These are phyloP conservation scores for Anoura caudifer DNA, from an alignment of 2,113 vertebrate genomes.

Conservation along the genomic window DNA sequence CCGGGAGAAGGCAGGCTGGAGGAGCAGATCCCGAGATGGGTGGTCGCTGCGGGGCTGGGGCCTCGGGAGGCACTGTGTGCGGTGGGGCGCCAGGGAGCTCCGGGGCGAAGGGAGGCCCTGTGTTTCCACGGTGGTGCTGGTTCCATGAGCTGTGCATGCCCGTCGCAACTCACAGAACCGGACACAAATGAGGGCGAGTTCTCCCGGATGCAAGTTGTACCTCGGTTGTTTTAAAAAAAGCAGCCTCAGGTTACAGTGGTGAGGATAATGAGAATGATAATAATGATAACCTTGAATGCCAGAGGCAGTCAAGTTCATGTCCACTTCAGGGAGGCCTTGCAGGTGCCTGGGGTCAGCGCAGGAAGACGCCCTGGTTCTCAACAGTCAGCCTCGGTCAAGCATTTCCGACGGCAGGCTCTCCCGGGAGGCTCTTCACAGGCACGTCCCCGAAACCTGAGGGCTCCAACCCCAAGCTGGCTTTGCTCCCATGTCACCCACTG, in stretches of 20 bases:
- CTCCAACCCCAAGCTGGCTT: not conserved
- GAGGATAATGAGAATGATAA: not conserved
- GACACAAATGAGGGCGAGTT: not conserved
- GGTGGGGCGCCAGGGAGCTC: fast-evolving
- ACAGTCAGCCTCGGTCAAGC: not conserved
- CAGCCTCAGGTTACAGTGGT: not conserved
- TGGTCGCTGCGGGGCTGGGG: not conserved
- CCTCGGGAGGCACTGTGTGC: fast-evolving
- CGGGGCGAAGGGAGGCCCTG: not conserved
- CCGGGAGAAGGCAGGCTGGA: not conserved
- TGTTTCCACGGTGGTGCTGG: fast-evolving
- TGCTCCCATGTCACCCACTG: not conserved
- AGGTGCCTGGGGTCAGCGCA: fast-evolving
- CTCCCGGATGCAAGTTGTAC: not conserved
- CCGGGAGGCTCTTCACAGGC: not conserved
- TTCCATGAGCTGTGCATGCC: fast-evolving
- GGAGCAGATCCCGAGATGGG: not conserved
- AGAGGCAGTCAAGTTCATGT: no score
- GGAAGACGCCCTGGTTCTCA: fast-evolving
- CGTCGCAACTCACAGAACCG: not conserved
- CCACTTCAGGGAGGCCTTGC: fast-evolving
- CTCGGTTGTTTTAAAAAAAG: not conserved
- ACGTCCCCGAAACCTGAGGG: not conserved
- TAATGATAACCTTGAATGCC: not conserved
- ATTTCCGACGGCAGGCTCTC: no score